Evolutionary conservation across 2,888 invertebrate genomes (phyloP).

Genomic region (Tryphoninae sp.): DNA sequence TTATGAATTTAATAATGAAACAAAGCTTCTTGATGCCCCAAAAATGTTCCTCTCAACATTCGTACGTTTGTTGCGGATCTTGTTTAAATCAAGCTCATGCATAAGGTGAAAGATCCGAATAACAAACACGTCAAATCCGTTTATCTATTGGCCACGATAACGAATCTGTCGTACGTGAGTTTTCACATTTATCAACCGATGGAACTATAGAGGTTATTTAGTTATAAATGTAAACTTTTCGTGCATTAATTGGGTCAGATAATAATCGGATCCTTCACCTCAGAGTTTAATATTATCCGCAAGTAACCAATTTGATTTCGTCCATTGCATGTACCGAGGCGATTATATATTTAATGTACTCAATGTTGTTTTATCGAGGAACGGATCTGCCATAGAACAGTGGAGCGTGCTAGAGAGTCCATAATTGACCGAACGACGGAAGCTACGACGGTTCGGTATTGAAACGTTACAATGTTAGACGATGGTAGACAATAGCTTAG

Average conservation of each 20-base stretch:
- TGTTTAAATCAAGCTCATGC: constrained; percentile 38
- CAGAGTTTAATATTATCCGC: not conserved
- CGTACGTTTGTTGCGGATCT: not conserved
- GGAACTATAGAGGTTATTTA: too few relatives aligned
- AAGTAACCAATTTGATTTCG: not conserved
- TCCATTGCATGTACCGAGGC: constrained; percentile 17
- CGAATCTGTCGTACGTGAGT: too few relatives aligned
- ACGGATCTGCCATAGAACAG: not conserved
- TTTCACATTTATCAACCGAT: too few relatives aligned
- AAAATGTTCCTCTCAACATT: not conserved
- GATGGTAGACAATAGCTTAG: too few relatives aligned
- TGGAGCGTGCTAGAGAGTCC: not conserved
- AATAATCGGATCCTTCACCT: too few relatives aligned
- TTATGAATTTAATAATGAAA: not conserved
- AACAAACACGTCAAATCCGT: too few relatives aligned
- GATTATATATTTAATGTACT: not conserved
- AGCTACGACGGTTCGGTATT: too few relatives aligned
- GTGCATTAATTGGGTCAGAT: too few relatives aligned
- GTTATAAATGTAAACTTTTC: too few relatives aligned
- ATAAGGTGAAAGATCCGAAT: not conserved
- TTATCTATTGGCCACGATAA: too few relatives aligned
- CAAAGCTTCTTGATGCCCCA: not conserved
- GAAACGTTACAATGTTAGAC: too few relatives aligned
- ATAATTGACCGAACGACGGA: too few relatives aligned
- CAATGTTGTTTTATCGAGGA: constrained; percentile 12